phyloP scores from a whole-genome alignment of 1,140 invertebrate species.

The Zaprionus davidi region DNA sequence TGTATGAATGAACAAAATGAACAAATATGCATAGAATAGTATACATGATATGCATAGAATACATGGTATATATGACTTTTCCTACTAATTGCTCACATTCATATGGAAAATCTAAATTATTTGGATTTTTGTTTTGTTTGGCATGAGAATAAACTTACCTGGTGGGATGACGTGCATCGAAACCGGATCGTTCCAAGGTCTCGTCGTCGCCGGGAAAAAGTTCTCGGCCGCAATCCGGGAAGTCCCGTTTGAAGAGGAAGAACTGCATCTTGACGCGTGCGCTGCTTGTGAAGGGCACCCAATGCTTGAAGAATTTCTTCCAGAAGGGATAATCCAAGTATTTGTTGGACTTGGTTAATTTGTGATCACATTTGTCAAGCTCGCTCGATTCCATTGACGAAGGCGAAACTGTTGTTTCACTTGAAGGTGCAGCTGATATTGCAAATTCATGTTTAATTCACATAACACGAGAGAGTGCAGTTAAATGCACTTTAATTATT shows the following conservation, averaged over 20 bases:
- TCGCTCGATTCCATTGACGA: slow-evolving; percentile 17
- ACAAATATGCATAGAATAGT: background rate
- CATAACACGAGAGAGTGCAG: background rate
- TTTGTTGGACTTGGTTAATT: slow-evolving; percentile 56
- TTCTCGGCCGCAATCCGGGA: slow-evolving; percentile 76
- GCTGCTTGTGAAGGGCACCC: slow-evolving; percentile 65
- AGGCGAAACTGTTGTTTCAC: slow-evolving; percentile 29
- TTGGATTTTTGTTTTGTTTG: background rate
- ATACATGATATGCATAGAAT: background rate
- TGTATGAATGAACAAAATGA: background rate
- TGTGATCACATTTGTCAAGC: slow-evolving; percentile 62
- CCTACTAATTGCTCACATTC: background rate
- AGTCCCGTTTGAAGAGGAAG: slow-evolving; percentile 75
- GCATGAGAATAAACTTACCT: slow-evolving; percentile 50
- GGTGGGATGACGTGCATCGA: slow-evolving; percentile 77
- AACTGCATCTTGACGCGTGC: slow-evolving; percentile 75
- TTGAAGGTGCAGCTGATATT: slow-evolving; percentile 30
- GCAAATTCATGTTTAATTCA: background rate
- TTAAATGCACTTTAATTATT: background rate
- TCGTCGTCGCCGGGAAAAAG: slow-evolving; percentile 63
- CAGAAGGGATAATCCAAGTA: slow-evolving; percentile 70
- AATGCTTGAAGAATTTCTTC: slow-evolving; percentile 78
- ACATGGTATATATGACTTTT: background rate
- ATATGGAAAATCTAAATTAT: background rate
- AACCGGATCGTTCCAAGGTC: slow-evolving; percentile 65